phyloP scores from a whole-genome alignment of 1,140 invertebrate species.

The Drosophila albomicans region DNA sequence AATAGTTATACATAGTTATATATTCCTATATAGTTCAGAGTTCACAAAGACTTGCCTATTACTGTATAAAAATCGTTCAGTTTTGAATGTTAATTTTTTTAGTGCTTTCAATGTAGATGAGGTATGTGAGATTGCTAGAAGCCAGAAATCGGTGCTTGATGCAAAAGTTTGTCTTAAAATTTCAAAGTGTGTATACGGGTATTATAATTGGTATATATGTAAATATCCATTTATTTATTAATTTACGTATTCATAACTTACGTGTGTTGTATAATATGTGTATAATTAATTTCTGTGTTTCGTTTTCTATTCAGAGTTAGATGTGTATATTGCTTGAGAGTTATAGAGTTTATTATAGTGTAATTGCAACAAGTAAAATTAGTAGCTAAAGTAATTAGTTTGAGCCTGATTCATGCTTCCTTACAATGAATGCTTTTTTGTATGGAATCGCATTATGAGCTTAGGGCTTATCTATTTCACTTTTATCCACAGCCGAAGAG shows the following conservation, averaged over 20 bases:
- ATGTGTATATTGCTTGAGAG: slow-evolving; percentile 57
- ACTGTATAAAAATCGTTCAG: slow-evolving; percentile 63
- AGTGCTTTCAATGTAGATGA: slow-evolving; percentile 78
- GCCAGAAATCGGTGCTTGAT: slow-evolving; percentile 41
- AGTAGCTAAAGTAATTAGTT: slow-evolving; percentile 31
- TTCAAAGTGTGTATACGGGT: slow-evolving; percentile 42
- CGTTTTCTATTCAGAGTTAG: background rate
- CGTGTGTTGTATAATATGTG: background rate
- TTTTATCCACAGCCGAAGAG: slow-evolving; percentile 17
- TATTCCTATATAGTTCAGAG: slow-evolving; percentile 4
- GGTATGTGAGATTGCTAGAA: slow-evolving; percentile 61
- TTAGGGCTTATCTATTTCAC: slow-evolving; percentile 62
- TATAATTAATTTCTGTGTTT: background rate
- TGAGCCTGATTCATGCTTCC: slow-evolving; percentile 26
- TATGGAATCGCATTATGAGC: slow-evolving; percentile 2
- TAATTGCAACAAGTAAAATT: slow-evolving; percentile 15
- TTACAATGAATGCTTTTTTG: no score
- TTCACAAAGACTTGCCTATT: slow-evolving; percentile 24
- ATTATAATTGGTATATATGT: background rate
- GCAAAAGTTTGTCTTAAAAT: slow-evolving; percentile 56
- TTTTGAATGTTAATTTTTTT: slow-evolving; percentile 50
- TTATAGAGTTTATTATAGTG: background rate
- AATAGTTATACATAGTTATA: slow-evolving; percentile 2
- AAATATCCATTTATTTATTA: no score
- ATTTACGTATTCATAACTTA: background rate